Base-by-base conservation (phyloP, 2,888 invertebrate genomes). In the Rotaria socialis region DNA sequence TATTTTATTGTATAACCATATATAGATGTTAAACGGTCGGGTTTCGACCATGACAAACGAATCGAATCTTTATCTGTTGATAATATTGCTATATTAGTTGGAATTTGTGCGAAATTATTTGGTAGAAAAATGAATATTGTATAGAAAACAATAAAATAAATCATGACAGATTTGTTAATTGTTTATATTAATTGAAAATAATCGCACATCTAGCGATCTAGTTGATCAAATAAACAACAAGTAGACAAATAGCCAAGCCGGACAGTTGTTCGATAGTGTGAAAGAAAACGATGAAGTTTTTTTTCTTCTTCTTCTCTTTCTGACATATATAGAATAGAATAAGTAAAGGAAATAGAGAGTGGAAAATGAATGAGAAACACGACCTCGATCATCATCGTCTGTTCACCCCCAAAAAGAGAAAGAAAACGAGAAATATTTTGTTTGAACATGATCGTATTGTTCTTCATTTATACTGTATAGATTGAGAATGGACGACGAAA, bases 1-100 rank as follows among this genome's bases (percentile, higher is more conserved):
- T 80, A 80, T 80, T 80, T 80, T 24, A 80, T 80, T 24, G n/a
- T 43, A 47, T 80, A 80, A n/a, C 80, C 80, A 80, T 80, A 24
- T 4, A 80, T 35, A n/a, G 43, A 24, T 80, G 43, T 10, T 47
- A 47, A n/a, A n/a, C 80, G 43, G n/a, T 80, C 80, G 8, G 80
- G 80, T 80, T 47, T 80, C 7, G 43, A 11, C 80, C 80, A 80
- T 47, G 47, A 43, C n/a, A 80, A 47, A 47, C 47, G 43, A 16
- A 80, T 80, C 5, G 47, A 80, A 80, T 80, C 80, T 80, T 80
- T 80, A 80, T 80, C 80, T 3, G 47, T 47, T 10, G 80, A 14
- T 80, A 80, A 80, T 35, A 67, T 35, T 7, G 35, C 35, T n/a
- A 67, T 41, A 67, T 67, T 35, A 35, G 35, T 67, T 16, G 67